A percentile compares a stretch with the other conserved stretches of the same genome.
phyloP scores from a whole-genome alignment of 2,113 vertebrate genomes.

The Noturus placidus region DNA sequence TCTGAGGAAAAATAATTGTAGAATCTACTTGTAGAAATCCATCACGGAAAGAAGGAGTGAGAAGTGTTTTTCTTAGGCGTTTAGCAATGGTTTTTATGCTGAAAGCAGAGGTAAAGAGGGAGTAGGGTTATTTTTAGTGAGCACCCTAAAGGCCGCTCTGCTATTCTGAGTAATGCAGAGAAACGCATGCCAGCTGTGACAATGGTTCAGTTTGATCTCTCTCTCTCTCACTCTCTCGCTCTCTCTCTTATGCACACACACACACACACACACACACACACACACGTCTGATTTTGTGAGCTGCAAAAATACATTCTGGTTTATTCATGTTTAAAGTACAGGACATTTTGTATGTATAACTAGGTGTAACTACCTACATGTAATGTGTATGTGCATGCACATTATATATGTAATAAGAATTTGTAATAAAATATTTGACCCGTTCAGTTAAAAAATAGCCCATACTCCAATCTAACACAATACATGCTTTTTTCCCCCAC shows the following conservation, averaged over 20 bases:
- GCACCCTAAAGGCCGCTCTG: background rate
- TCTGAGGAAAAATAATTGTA: background rate
- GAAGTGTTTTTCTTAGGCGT: background rate
- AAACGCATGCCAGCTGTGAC: conserved; percentile 2
- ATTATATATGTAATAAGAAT: background rate
- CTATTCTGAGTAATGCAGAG: conserved; percentile 8
- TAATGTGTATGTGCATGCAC: background rate
- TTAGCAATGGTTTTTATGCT: background rate
- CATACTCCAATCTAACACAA: background rate
- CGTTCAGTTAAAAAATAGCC: background rate
- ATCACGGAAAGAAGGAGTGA: background rate
- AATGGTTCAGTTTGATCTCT: conserved; percentile 12
- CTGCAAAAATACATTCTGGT: background rate
- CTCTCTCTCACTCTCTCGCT: background rate
- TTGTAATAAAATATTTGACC: background rate
- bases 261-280: background rate
- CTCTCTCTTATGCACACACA: background rate
- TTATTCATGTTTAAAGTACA: background rate
- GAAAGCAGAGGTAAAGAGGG: background rate
- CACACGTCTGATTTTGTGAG: background rate
- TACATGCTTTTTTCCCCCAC: background rate
- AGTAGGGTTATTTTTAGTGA: conserved; percentile 18
- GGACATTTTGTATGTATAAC: background rate
- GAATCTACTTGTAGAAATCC: background rate
- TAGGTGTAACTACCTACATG: background rate